Evolutionary conservation across 2,113 vertebrate genomes (phyloP).

Genomic region (Nesogale talazaci): DNA sequence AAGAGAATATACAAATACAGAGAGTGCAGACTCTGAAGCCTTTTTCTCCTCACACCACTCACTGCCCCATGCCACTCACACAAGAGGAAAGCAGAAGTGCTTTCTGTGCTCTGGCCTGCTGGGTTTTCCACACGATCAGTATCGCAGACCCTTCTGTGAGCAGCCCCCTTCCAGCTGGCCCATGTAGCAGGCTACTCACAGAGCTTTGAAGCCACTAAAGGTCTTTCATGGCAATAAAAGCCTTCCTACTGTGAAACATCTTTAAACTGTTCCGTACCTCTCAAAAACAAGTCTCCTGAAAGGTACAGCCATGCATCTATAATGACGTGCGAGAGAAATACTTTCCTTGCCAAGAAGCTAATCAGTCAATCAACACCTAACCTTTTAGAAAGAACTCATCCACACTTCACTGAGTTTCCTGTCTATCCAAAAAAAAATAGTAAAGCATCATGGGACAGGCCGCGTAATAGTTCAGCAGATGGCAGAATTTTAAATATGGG

Average conservation of each 20-base stretch:
- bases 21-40: not conserved
- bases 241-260: constrained; percentile 63
- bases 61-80: not conserved
- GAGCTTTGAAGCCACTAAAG: constrained; percentile 19
- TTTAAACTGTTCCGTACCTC: constrained; percentile 51
- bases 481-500: constrained; percentile 65
- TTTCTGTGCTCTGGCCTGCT: not conserved
- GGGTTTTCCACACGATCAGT: not conserved
- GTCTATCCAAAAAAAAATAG: constrained; percentile 77
- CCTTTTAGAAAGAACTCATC: constrained; percentile 79
- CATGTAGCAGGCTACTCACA: not conserved
- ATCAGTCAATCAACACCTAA: constrained; percentile 86
- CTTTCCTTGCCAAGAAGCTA: constrained; percentile 83
- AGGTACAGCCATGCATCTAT: constrained; percentile 78
- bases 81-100: not conserved
- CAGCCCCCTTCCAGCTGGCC: not conserved
- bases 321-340: constrained; percentile 76
- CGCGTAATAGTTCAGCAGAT: constrained; percentile 79
- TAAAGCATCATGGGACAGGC: constrained; percentile 79
- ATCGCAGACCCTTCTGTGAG: not conserved
- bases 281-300: constrained; percentile 63
- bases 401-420: constrained; percentile 70
- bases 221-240: constrained; percentile 36
- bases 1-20: not conserved
- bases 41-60: not conserved